These are phyloP conservation scores for Thermophis baileyi DNA, from an alignment of 2,113 vertebrate species.

Conservation along the genomic window DNA sequence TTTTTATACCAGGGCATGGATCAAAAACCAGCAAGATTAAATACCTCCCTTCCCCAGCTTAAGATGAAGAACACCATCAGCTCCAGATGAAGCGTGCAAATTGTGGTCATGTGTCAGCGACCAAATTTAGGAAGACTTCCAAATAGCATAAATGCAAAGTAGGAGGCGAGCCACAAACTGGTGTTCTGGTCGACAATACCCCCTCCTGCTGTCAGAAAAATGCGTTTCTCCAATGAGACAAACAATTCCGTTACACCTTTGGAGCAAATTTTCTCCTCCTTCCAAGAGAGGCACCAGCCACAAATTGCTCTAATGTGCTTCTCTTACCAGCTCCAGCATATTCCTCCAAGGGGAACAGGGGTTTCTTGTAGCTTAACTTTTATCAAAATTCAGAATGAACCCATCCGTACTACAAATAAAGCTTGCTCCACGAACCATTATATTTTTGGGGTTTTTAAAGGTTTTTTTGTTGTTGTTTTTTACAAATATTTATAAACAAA, in stretches of 20 bases:
- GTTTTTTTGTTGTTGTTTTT: constrained; percentile 46
- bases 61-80: not conserved
- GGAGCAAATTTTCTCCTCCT: not conserved
- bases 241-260: not conserved
- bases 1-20: not conserved
- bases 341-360: not conserved
- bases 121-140: not conserved
- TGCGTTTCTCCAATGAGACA: not conserved
- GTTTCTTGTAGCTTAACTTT: not conserved
- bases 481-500: constrained; percentile 78
- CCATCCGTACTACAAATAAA: constrained; percentile 46
- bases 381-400: not conserved
- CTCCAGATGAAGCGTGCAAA: not conserved
- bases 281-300: not conserved
- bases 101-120: not conserved
- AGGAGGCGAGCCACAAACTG: not conserved
- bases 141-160: not conserved
- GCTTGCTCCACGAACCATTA: constrained; percentile 46
- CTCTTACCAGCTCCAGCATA: not conserved
- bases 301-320: not conserved
- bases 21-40: not conserved
- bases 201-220: not conserved
- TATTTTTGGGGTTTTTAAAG: not conserved
- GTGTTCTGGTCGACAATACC: not conserved
- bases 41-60: not conserved